These are phyloP conservation scores for Natator depressus DNA, from an alignment of 2,113 vertebrate genomes.

Conservation along the genomic window DNA sequence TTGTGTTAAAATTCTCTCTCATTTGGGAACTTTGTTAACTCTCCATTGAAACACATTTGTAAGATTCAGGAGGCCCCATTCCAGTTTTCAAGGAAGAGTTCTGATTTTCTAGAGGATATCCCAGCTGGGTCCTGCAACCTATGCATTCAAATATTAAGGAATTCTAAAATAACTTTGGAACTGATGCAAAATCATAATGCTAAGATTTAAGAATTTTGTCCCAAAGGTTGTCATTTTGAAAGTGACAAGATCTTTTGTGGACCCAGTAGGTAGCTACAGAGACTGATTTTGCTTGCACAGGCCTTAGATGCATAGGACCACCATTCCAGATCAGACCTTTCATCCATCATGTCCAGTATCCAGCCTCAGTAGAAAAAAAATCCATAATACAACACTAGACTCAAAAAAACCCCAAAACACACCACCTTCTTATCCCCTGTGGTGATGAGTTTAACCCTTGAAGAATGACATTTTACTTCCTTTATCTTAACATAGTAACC, in stretches of 20 bases:
- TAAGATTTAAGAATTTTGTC: background rate
- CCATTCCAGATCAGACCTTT: background rate
- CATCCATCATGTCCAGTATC: background rate
- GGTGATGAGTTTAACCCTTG: background rate
- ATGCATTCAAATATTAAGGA: background rate
- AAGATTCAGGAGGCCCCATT: background rate
- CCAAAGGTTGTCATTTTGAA: background rate
- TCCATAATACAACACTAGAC: background rate
- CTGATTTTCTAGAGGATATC: background rate
- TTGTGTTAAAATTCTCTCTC: background rate
- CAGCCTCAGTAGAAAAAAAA: background rate
- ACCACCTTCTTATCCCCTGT: background rate
- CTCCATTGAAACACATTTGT: background rate
- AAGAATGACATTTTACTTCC: background rate
- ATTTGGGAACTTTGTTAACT: background rate
- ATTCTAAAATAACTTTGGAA: background rate
- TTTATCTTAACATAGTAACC: background rate
- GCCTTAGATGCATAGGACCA: background rate
- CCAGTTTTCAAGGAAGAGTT: background rate
- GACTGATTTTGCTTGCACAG: background rate
- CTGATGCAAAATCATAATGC: background rate
- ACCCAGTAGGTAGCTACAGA: background rate
- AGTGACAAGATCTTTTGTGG: background rate
- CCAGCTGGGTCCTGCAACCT: background rate
- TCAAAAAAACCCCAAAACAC: fast-evolving